These are phyloP conservation scores for Alexandromys fortis DNA, from an alignment of 2,113 vertebrate genomes.

Conservation along the genomic window DNA sequence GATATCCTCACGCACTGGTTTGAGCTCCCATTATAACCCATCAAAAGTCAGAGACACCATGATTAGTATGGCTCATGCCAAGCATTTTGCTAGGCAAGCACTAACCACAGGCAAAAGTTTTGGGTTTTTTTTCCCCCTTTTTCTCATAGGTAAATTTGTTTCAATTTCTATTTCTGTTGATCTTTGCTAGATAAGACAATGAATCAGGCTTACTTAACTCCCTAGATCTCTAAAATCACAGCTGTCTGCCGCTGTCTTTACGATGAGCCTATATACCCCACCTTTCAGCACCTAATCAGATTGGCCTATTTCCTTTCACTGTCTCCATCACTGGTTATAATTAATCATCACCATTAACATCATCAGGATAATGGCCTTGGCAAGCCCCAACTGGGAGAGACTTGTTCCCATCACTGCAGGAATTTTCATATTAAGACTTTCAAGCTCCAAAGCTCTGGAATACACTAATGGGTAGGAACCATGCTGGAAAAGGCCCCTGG, in stretches of 20 bases:
- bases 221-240: neutral
- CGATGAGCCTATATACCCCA: neutral
- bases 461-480: constrained; percentile 69
- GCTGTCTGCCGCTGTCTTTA: neutral
- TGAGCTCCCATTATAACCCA: neutral
- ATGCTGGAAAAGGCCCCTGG: constrained; percentile 73
- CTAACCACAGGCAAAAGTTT: neutral
- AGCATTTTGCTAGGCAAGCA: neutral
- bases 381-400: constrained; percentile 65
- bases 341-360: constrained; percentile 67
- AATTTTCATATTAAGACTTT: constrained; percentile 77
- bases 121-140: neutral
- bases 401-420: constrained; percentile 54
- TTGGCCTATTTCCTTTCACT: constrained; percentile 34
- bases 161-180: neutral
- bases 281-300: neutral
- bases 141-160: neutral
- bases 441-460: constrained; percentile 62
- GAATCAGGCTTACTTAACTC: neutral
- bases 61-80: neutral
- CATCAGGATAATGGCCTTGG: constrained; percentile 56
- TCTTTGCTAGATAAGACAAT: constrained; percentile 44
- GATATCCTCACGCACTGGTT: neutral
- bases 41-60: neutral
- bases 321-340: constrained; percentile 44